Evolutionary conservation across 2,797 vertebrate species (phyloP), one percentile per base, ranked within the genome.

Genomic region (Hipposideros larvatus): DNA sequence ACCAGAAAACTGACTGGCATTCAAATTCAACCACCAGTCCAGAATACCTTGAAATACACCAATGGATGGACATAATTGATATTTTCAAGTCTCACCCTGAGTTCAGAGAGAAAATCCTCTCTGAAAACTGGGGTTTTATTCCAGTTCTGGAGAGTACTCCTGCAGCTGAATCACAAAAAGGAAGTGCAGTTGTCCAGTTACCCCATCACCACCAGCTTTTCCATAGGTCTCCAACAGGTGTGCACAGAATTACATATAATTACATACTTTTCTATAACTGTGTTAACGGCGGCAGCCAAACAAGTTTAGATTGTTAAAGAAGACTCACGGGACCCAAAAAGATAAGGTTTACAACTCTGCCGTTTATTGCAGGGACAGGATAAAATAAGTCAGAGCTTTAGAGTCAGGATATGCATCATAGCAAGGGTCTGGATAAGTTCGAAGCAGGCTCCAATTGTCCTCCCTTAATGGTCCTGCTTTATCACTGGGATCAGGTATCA

Each of bases 21-120:
- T 85, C 11, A 77, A 48, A 82, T 41, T 70, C 37, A 84, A 24
- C 65, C 37, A 11, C 22, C 18, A 66, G 48, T 46, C 18, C n/a
- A 48, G 51, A 43, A 63, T 10, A 22, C 34, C 11, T 93, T 87
- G 4, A 28, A 6, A 93, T 21, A 68, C 34, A 68, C 61, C 14
- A 86, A 86, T 98, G 98, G 77, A 46, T 77, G 11, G 61, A 77
- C 22, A 1, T 66, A 46, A 37, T 28, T 34, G 22, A 48, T 68
- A 37, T 7, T 77, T 66, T 37, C 31, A 31, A 21, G 37, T 77
- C 61, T 77, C 71, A 21, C 59, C 21, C 34, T 65, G 90, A 57
- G 37, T 66, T 75, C 48, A 85, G 80, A 77, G 15, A 55, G 59
- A 65, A 75, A 75, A 77, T 92, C 46, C 21, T 77, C 59, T 90